Conservation (phyloP, 2,888 invertebrate species). For the Cantharis nigra region DNA sequence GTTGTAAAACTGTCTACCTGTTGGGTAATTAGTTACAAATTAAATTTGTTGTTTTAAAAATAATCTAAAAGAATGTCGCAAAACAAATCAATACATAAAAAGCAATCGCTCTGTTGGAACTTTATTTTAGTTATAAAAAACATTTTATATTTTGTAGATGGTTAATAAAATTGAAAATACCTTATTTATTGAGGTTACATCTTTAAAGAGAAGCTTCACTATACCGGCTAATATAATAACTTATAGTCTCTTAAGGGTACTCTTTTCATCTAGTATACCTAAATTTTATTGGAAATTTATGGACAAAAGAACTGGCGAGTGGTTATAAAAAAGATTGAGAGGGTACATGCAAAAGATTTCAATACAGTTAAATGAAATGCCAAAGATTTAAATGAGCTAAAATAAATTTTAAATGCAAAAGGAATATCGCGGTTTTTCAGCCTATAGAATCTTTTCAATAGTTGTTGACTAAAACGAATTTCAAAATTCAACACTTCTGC, state of each 20-base stretch:
- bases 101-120: neutral
- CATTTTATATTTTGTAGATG: neutral
- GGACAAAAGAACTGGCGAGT: neutral
- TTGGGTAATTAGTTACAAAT: neutral
- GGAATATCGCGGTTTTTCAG: conserved; percentile 5
- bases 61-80: neutral
- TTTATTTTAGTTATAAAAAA: neutral
- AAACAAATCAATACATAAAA: neutral
- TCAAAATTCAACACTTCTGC: conserved; percentile 5
- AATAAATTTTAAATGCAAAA: conserved; percentile 11
- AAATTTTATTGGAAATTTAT: conserved; percentile 7
- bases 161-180: neutral
- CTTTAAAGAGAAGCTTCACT: neutral
- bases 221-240: neutral
- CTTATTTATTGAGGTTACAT: neutral
- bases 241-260: neutral
- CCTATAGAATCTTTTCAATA: conserved; percentile 9
- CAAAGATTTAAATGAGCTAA: conserved; percentile 13
- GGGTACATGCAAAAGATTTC: conserved; percentile 13
- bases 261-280: conserved; percentile 1
- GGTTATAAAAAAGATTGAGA: conserved; percentile 10
- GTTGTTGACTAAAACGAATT: conserved; percentile 14
- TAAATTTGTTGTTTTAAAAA: neutral
- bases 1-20: neutral
- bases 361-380: conserved; percentile 16